phyloP scores from a whole-genome alignment of 2,797 vertebrate genomes.

The Phoxinus dragarum region DNA sequence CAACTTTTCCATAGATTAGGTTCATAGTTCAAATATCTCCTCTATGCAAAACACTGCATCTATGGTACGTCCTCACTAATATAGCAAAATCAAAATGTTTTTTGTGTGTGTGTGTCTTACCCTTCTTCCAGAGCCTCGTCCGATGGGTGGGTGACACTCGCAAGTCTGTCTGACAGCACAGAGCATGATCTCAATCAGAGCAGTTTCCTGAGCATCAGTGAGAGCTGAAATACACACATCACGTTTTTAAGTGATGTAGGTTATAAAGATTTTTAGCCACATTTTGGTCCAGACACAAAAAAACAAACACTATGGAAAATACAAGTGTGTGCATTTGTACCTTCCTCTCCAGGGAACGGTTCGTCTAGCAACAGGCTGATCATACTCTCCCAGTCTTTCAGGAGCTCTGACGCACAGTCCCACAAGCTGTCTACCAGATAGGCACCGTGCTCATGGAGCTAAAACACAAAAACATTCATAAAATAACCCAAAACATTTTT shows the following conservation, averaged over 20 bases:
- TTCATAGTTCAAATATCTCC: neutral
- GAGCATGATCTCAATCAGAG: conserved; percentile 90
- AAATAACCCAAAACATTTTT: neutral
- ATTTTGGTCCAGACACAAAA: conserved; percentile 12
- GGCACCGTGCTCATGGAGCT: conserved; percentile 89
- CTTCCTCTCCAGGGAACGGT: conserved; percentile 87
- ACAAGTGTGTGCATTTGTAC: conserved; percentile 61
- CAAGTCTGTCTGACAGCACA: conserved; percentile 89
- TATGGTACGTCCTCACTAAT: neutral
- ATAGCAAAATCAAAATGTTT: neutral
- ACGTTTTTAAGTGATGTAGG: neutral
- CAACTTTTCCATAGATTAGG: neutral
- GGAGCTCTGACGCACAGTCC: conserved; percentile 88
- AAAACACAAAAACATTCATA: conserved; percentile 29
- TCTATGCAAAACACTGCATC: neutral
- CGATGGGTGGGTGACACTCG: conserved; percentile 88
- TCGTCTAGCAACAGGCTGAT: conserved; percentile 88
- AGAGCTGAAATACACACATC: conserved; percentile 75
- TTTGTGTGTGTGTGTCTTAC: conserved; percentile 65
- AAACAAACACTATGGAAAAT: neutral
- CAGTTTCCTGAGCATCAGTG: conserved; percentile 86
- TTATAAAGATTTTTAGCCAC: neutral
- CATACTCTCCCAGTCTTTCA: conserved; percentile 94
- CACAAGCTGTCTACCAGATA: conserved; percentile 92
- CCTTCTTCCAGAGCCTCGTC: conserved; percentile 87